Base-by-base conservation (phyloP, 2,888 invertebrate species). In the Amaurobius ferox region DNA sequence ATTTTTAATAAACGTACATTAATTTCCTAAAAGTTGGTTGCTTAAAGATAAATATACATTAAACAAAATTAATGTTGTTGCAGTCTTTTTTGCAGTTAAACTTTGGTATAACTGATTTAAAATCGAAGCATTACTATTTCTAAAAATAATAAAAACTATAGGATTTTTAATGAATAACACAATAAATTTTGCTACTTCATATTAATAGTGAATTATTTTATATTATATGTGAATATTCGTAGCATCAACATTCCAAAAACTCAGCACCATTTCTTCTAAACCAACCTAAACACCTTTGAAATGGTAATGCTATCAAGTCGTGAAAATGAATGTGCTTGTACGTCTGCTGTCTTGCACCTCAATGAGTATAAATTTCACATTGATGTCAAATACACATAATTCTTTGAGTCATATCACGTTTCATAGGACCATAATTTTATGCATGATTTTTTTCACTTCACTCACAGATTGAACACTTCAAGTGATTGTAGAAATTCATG, bases 201-300 rank as follows among this genome's bases (percentile, higher is more conserved):
- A 35, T 35, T 35, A 35, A 35, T 35, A 7, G 35, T 35, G 9
- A 35, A 35, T 7, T 35, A 9, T 35, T 35, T 35, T 35, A 35
- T 7, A 7, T 7, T 7, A 35, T 35, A 35, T 35, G n/a, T n/a
- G 61, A 64, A 28, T 28, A 29, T 66, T 66, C 35, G 19, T 35
- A 66, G 66, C 66, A 66, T 66, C 35, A 66, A 66, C 66, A 66
- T 66, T 66, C 66, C 66, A 66, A 66, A 66, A 32, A 32, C 6
- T 66, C 32, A 35, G 19, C 35, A 66, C 30, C 7, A 5, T n/a
- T 19, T 6, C 32, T 32, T 66, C 35, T 6, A 66, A 66, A 32
- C 32, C 32, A 66, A 19, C 7, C 23, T 66, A 66, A 64, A 35
- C 23, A 55, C 23, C 66, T 66, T 66, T 66, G 66, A 66, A 66